Base-by-base conservation (phyloP, 2,888 invertebrate species). In the Aspidiotus rigidus region DNA sequence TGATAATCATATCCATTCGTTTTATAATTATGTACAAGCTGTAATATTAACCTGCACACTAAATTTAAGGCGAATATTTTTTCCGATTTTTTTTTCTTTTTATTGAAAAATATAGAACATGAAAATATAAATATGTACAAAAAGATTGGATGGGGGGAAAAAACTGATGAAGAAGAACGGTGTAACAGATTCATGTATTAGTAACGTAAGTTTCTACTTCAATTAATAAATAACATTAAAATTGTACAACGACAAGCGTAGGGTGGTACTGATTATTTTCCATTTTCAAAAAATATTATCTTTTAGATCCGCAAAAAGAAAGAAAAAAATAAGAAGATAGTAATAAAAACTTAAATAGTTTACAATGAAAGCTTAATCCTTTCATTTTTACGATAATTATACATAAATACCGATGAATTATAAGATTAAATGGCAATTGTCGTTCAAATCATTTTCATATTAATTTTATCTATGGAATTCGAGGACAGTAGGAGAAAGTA, bases 1-100 rank as follows among this genome's bases (percentile, higher is more conserved):
- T 67, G 67, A 67, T 67, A 67, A 67, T 60, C 42, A 67, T 67
- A 49, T 67, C 60, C 57, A 59, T 44, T 57, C 67, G 49, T 66
- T 66, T 60, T 53, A 67, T 59, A 59, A 60, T 60, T 67, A 67
- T 67, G 49, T 67, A 67, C 67, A 67, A 67, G 67, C 67, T 49
- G 60, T 53, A 67, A 42, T 28, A 67, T 67, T 60, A 64, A 17
- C 55, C 59, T 67, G 67, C 60, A 59, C 59, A 28, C 49, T 67
- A 57, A 67, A 41, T 67, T 60, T 28, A 28, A 28, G 28, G 28
- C 28, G 28, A 28, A 28, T 28, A 28, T 28, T 59, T 67, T 67
- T 39, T 17, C 60, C 15, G n/a, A 44, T 39, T 59, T 59, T 59
- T 64, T 67, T 60, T 49, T 16, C 15, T 28, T 13, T 28, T 59